Evolutionary conservation across 2,888 invertebrate genomes (phyloP), one percentile per base, ranked within the genome.

Genomic region (Periphyllus acericola): DNA sequence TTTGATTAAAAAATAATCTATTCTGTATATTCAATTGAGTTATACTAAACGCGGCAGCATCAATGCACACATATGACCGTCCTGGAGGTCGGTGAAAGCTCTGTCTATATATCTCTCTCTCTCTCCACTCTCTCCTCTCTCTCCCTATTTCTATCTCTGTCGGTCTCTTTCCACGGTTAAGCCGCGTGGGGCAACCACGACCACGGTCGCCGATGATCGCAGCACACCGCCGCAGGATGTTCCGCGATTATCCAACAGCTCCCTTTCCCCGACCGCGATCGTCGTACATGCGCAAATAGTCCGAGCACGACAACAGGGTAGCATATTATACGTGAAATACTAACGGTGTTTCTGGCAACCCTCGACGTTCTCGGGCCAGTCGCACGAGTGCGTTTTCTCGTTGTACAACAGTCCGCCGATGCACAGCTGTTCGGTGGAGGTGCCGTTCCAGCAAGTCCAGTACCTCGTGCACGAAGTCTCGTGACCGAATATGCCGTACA

Each of bases 401-500:
- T 97, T 97, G 93, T 97, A 97, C 46, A 97, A 93, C 78, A 97
- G 94, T 0, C 97, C 97, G 40, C 97, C 97, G 91, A 97, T 97
- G 92, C 97, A 97, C 84, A 97, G 94, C 92, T 97, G 97, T 91
- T 97, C 97, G 0, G 96, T 97, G 21, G 97, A 96, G 0, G 97
- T 97, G 29, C 97, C 97, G 92, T 97, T 97, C 97, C 97, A 97
- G 92, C 97, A 97, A 0, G 97, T 97, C 97, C 97, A 97, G 92
- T 97, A 97, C 81, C 97, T 93, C 8, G 97, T 97, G 93, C 97
- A 97, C 1, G 96, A 97, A 0, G 97, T 97, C 93, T 97, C 97
- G 92, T 97, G 97, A 0, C 97, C 97, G 92, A 97, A 97, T 91
- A 97, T 97, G 79, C 97, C 97, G 92, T 97, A 97, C 90, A 97